Base-by-base conservation (phyloP, 2,113 vertebrate species). In the Labeo rohita region DNA sequence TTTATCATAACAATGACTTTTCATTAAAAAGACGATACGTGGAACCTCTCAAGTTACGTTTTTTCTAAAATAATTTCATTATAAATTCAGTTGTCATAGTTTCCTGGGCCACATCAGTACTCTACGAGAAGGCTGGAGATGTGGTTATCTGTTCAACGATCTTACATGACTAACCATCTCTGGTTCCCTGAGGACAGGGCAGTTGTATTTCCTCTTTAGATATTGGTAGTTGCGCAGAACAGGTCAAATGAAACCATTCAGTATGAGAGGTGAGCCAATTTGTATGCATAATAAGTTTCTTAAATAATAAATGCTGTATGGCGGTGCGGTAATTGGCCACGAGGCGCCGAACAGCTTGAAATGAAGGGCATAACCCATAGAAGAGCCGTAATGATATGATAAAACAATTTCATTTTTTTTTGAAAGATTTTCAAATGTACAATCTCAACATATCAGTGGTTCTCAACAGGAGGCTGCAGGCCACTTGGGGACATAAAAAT, bases 61-160 rank as follows among this genome's bases (percentile, higher is more conserved):
- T 72, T 83, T 39, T 34, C 6, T 43, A 2, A 61, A 73, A 72
- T 82, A 70, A 83, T 73, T 83, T 56, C 7, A 83, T 83, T 83
- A 73, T 54, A 43, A 56, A 83, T 83, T 83, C 66, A 23, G 81
- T 83, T 16, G 81, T 83, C 66, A 83, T 83, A 83, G 81, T 83
- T 72, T 56, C 81, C 80, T 21, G 15, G 10, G 16, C 15, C 12
- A 6, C 49, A 73, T 83, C 81, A 54, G 8, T 73, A 54, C 28
- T 6, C 15, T 6, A 66, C 3, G 4, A 73, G 50, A 13, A 56
- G 10, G 28, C 79, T 63, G 59, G 79, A 66, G 39, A 39, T 83
- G 50, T 73, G 66, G 34, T 56, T 83, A 83, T 83, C 81, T 83
- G 49, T 15, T 73, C 16, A 56, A 28, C 3, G 28, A 83, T 83